phyloP scores from a whole-genome alignment of 2,113 vertebrate genomes.

The Podocnemis expansa region DNA sequence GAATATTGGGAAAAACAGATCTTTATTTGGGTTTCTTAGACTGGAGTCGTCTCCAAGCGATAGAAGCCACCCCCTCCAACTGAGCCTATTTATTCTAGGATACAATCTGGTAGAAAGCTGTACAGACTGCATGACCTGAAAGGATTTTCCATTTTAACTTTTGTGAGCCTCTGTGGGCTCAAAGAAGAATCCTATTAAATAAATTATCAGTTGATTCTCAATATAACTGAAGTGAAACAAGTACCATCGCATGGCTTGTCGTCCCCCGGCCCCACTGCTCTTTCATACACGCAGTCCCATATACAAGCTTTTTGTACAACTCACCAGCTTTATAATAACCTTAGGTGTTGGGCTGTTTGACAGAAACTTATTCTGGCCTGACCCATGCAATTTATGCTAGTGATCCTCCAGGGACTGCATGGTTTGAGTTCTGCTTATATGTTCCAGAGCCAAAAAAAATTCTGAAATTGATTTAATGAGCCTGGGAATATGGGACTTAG shows the following conservation, averaged over 20 bases:
- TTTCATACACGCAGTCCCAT: not conserved
- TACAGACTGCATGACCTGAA: not conserved
- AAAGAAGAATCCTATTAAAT: not conserved
- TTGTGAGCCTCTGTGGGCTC: not conserved
- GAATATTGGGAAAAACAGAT: not conserved
- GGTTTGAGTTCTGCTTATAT: slow-evolving; percentile 68
- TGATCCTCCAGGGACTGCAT: slow-evolving; percentile 58
- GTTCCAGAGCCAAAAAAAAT: slow-evolving; percentile 58
- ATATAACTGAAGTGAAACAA: slow-evolving; percentile 16
- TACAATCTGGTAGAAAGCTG: not conserved
- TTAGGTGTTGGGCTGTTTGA: slow-evolving; percentile 79
- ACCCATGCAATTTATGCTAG: slow-evolving; percentile 68
- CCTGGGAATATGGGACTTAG: slow-evolving; percentile 66
- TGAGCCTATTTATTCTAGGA: not conserved
- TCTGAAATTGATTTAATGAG: slow-evolving; percentile 78
- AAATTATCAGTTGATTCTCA: not conserved
- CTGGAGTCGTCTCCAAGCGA: not conserved
- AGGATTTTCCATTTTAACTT: not conserved
- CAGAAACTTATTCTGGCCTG: slow-evolving; percentile 76
- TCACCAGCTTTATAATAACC: slow-evolving; percentile 73
- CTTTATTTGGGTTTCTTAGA: not conserved
- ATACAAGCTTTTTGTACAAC: slow-evolving; percentile 43
- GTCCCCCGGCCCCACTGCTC: not conserved
- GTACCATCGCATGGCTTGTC: not conserved
- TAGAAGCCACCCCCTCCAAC: not conserved